phyloP scores from a whole-genome alignment of 2,797 vertebrate species.

The Dipus sagitta region DNA sequence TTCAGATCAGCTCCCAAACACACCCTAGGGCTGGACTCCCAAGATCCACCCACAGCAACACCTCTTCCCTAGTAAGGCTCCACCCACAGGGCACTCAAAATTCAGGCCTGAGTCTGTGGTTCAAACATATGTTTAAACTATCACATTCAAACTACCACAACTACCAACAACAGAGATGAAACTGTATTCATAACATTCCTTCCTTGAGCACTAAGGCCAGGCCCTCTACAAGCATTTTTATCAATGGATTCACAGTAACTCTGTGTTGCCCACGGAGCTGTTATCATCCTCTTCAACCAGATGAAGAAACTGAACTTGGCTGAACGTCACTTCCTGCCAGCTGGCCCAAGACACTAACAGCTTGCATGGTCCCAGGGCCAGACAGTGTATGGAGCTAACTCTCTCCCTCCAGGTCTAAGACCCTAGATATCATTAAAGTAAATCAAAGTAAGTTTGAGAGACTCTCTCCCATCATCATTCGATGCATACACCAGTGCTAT shows the following conservation, averaged over 20 bases:
- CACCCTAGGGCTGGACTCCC: no score
- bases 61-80: no score
- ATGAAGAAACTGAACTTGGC: background rate
- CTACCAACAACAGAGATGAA: background rate
- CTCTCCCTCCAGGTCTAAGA: background rate
- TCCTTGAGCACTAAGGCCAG: background rate
- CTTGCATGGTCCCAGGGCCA: rapidly evolving
- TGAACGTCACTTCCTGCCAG: rapidly evolving
- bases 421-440: conserved; percentile 1
- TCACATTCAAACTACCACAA: no score
- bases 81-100: no score
- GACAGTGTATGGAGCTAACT: rapidly evolving
- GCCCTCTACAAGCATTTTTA: background rate
- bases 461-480: background rate
- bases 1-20: no score
- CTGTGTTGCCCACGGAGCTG: background rate
- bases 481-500: background rate
- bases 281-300: background rate
- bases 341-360: background rate
- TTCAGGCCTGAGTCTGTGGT: no score
- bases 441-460: background rate
- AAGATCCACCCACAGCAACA: no score
- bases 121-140: no score
- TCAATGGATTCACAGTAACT: background rate
- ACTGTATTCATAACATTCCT: background rate